Base-by-base conservation (phyloP, 2,113 vertebrate species). In the Eulemur rufifrons region DNA sequence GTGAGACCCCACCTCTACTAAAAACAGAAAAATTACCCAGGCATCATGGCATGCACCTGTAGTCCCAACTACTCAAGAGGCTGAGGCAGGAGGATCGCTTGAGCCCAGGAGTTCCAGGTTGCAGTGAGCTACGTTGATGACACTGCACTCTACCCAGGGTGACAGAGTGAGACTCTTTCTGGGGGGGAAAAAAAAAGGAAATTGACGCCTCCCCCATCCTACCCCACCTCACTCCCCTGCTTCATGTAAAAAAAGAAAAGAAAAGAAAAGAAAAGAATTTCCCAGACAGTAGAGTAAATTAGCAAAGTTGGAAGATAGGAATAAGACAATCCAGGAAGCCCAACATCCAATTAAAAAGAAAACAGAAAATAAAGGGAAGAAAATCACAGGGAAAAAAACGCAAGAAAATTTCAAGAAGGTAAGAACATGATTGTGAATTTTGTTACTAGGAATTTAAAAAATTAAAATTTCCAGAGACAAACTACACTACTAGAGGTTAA, bases 261-360 rank as follows among this genome's bases (percentile, higher is more conserved):
- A 90, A 39, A 39, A 39, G 39, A 39, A 32, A 71, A 50, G 54
- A 9, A 83, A 10, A n/a, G 81, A 76, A 69, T 76, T 20, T 86
- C 42, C 27, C 47, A 95, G 32, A 69, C 61, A 39, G 25, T 8
- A 86, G 23, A 96, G 83, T 1, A 45, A 94, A 85, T 76, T 68
- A 76, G 45, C 71, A 71, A 88, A 66, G 18, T 32, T 50, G 34
- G 21, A 87, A 96, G 92, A 73, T 1, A 94, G n/a, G 39, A 95
- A 78, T 71, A 83, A 92, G 29, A 82, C 73, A 87, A 68, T 39
- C 52, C 32, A 95, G 8, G 32, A 86, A 93, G 11, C 56, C 20
- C 37, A 93, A 84, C 27, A 66, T 20, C 14, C 80, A 92, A 81
- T 77, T 94, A 84, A 90, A 94, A 81, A 68, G 54, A n/a, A 45